Base-by-base conservation (phyloP, 2,113 vertebrate genomes). In the Coracopsis vasa region DNA sequence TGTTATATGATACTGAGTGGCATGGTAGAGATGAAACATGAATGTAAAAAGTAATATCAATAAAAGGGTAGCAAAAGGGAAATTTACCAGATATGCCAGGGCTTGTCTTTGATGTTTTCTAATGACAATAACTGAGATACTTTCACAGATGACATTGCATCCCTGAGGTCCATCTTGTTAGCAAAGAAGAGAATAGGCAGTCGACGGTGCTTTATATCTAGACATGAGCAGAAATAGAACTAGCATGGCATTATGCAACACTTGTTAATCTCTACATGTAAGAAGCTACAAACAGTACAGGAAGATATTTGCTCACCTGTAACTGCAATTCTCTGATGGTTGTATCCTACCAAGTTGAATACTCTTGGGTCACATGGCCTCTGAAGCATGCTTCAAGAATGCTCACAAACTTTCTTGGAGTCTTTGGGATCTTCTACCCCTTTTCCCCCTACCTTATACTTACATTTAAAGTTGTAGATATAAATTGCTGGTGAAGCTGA, bases 101-200 rank as follows among this genome's bases (percentile, higher is more conserved):
- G 99, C 95, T 99, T 99, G 97, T 99, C 99, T 98, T 99, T 99
- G 97, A 99, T 99, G 97, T 98, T 99, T 91, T 99, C 99, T 98
- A 99, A 98, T 91, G 98, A 99, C 70, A 99, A 98, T 80, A 99
- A 97, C 94, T 99, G 99, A 92, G 99, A 99, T 44, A 99, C 99
- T 97, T 99, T 99, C 60, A 99, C 99, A 83, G 99, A 99, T 58
- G 99, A 99, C 92, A 99, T 97, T 69, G 99, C 98, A 25, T 99
- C 99, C 90, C 99, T 98, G 74, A 99, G 98, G 96, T 99, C 99
- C 99, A 99, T 99, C 98, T 99, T 99, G 98, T 99, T 99, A 74
- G 99, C 99, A 96, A 99, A 99, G 97, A 99, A 99, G 95, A 99
- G 98, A 96, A 99, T 98, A 96, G 99, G 99, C 97, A 99, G 98